Evolutionary conservation across 2,888 invertebrate genomes (phyloP).

Genomic region (Zele albiditarsus): DNA sequence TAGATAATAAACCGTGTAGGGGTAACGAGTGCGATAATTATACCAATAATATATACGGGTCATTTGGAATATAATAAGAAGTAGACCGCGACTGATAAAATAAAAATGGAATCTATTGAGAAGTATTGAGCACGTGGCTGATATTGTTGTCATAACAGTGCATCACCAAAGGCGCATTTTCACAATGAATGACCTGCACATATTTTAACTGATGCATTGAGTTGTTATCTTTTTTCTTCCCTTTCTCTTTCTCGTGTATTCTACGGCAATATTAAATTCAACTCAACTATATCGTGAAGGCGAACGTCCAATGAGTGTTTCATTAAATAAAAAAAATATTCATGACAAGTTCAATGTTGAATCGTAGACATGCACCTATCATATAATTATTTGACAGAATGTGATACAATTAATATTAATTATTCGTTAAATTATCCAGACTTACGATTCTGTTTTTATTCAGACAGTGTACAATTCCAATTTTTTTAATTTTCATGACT

Average conservation of each 20-base stretch:
- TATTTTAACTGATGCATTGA: constrained; percentile 5
- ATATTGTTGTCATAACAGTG: constrained; percentile 12
- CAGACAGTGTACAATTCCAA: too few relatives aligned
- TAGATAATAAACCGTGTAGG: constrained; percentile 1
- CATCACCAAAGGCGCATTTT: background rate
- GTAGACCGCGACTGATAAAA: constrained; percentile 30
- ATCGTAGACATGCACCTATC: too few relatives aligned
- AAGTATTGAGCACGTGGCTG: constrained; percentile 27
- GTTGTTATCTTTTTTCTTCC: background rate
- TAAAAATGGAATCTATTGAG: constrained; percentile 27
- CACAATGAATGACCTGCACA: background rate
- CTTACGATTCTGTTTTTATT: too few relatives aligned
- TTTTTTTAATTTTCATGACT: too few relatives aligned
- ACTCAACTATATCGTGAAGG: background rate
- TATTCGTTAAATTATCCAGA: too few relatives aligned
- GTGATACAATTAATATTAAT: too few relatives aligned
- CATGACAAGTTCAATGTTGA: too few relatives aligned
- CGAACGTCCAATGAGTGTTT: background rate
- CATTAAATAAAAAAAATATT: too few relatives aligned
- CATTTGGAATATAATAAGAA: constrained; percentile 14
- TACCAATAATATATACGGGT: constrained; percentile 6
- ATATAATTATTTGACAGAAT: too few relatives aligned
- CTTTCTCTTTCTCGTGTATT: constrained; percentile 2
- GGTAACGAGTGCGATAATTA: constrained; percentile 18
- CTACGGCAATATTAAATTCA: background rate